phyloP scores from a whole-genome alignment of 2,888 invertebrate genomes.

The Melanargia galathea region DNA sequence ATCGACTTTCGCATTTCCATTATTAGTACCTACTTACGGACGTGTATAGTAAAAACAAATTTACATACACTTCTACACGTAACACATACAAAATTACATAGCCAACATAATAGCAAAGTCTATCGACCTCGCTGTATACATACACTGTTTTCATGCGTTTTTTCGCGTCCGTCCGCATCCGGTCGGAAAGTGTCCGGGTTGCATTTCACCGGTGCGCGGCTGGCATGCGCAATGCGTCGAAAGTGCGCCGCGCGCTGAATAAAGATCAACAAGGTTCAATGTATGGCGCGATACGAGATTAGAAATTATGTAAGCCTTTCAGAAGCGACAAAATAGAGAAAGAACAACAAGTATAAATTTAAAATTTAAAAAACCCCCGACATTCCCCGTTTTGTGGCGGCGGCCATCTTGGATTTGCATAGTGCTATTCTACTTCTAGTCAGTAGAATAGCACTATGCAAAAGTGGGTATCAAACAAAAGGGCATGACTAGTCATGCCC shows the following conservation, averaged over 20 bases:
- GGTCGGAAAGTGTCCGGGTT: constrained; percentile 70
- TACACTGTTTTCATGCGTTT: constrained; percentile 35
- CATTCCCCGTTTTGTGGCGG: too few relatives aligned
- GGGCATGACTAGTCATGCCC: too few relatives aligned
- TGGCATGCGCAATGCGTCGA: constrained; percentile 62
- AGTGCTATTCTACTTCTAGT: too few relatives aligned
- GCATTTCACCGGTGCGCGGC: constrained; percentile 48
- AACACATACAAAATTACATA: constrained; percentile 15
- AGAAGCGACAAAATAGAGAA: too few relatives aligned
- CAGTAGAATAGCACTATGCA: too few relatives aligned
- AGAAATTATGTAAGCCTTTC: constrained; percentile 17
- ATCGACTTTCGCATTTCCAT: background rate
- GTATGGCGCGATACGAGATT: constrained; percentile 23
- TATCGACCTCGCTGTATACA: constrained; percentile 42
- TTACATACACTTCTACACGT: background rate
- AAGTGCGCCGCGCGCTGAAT: constrained; percentile 62
- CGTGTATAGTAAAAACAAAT: background rate
- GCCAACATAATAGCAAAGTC: constrained; percentile 40
- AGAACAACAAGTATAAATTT: too few relatives aligned
- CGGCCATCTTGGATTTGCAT: too few relatives aligned
- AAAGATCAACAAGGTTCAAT: constrained; percentile 42
- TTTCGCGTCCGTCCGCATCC: constrained; percentile 55
- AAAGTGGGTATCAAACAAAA: too few relatives aligned
- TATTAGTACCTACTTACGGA: background rate
- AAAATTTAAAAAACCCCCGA: too few relatives aligned